Evolutionary conservation across 2,113 vertebrate species (phyloP), one percentile per base, ranked within the genome.

Genomic region (Hipposideros armiger): DNA sequence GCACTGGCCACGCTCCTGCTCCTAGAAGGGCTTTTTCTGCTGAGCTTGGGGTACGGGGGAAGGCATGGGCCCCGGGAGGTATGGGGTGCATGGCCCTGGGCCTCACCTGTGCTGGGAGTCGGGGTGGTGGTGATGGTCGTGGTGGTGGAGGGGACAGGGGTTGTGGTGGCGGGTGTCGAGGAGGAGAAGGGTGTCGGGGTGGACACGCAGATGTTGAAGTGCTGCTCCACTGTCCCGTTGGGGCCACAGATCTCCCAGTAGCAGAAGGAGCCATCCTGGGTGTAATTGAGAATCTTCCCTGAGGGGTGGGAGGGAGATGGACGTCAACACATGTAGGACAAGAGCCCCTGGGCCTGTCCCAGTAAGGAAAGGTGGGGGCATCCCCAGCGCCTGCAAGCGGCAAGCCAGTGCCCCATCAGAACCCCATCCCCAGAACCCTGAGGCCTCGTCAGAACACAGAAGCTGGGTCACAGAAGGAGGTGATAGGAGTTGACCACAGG

Each of bases 211-310:
- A 94, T 7, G 8, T 90, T 40, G 14, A 97, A 93, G 52, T 85
- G 0, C 1, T 4, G 4, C 42, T 30, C 2, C 58, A 95, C 36
- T 0, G 73, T 95, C 28, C 95, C 97, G 0, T 97, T 76, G 76
- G 90, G 50, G 11, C 64, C 54, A 0, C 97, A 97, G 83, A 28
- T 0, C 45, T 86, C 90, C 77, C 10, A 22, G 87, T 94, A 95
- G 84, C 97, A 98, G 92, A 97, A 96, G 47, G 16, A 1, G 1
- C 92, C 85, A 0, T 92, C 19, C 86, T 90, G n/a, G 3, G 96
- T 97, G n/a, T 3, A 0, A 26, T 91, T 98, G 82, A 97, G 0
- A 16, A 95, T 0, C 81, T 82, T 90, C 26, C 92, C 97, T 98
- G 84, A 7, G 11, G 47, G 11, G 6, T 13, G 2, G 30, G 42